These are phyloP conservation scores for Chionodraco myersi DNA, from an alignment of 2,113 vertebrate genomes.

Conservation along the genomic window DNA sequence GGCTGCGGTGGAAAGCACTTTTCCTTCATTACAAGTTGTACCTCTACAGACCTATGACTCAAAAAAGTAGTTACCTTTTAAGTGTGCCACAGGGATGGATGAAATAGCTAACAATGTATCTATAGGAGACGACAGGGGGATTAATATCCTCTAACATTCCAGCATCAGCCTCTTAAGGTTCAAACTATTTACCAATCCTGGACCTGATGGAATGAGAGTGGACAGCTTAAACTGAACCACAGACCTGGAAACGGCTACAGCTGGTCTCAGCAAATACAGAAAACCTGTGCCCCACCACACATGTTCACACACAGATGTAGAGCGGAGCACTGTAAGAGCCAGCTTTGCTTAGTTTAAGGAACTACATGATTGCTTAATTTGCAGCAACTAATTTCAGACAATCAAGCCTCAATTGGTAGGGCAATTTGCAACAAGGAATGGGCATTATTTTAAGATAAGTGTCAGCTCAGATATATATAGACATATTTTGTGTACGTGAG, in stretches of 20 bases:
- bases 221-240: constrained; percentile 60
- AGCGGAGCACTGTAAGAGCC: constrained; percentile 13
- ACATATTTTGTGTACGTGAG: constrained; percentile 17
- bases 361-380: constrained; percentile 52
- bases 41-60: background rate
- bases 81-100: constrained; percentile 21
- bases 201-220: constrained; percentile 56
- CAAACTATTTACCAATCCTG: constrained; percentile 45
- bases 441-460: constrained; percentile 51
- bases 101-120: constrained; percentile 41
- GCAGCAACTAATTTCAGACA: constrained; percentile 53
- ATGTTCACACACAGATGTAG: background rate
- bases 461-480: background rate
- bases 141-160: constrained; percentile 49
- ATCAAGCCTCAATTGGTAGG: constrained; percentile 44
- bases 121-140: constrained; percentile 26
- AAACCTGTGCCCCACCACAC: constrained; percentile 28
- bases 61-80: background rate
- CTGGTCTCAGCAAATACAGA: constrained; percentile 47
- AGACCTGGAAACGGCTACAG: constrained; percentile 72
- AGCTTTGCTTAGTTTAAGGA: constrained; percentile 28
- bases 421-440: constrained; percentile 50
- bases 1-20: constrained; percentile 27
- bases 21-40: constrained; percentile 32
- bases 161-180: constrained; percentile 39